Conservation (phyloP, 2,113 vertebrate genomes). For the Astur gentilis region DNA sequence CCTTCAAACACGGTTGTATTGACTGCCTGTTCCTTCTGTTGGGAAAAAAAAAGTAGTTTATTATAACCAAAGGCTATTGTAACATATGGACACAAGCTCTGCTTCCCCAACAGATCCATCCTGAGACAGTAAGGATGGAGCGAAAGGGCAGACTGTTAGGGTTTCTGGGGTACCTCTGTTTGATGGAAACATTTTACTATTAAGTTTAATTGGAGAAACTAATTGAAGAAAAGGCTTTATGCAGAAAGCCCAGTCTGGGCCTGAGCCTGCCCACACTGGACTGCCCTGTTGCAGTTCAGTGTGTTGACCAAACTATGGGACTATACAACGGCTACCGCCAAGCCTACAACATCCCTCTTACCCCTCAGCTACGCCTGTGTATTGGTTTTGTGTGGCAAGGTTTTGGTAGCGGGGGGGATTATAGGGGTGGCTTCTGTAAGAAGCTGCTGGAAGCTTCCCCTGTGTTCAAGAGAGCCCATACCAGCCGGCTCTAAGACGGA, state of each 20-base stretch:
- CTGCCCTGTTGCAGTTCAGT: neutral
- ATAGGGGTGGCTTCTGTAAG: too few relatives aligned
- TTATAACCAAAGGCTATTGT: neutral
- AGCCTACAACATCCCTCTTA: neutral
- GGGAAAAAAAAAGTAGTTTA: neutral
- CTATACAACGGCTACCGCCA: neutral
- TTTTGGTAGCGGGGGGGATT: too few relatives aligned
- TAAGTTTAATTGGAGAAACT: neutral
- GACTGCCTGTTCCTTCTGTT: neutral
- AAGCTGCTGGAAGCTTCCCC: too few relatives aligned
- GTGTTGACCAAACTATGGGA: neutral
- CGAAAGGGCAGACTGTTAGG: neutral
- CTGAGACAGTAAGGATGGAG: neutral
- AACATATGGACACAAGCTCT: neutral
- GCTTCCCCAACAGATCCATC: neutral
- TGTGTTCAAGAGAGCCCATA: too few relatives aligned
- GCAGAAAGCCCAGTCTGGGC: neutral
- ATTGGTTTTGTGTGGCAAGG: too few relatives aligned
- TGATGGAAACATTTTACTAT: neutral
- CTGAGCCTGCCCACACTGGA: neutral
- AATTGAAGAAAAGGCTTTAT: neutral
- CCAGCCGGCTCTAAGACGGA: too few relatives aligned
- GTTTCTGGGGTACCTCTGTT: neutral
- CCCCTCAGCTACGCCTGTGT: neutral
- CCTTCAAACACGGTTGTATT: fast-evolving